phyloP scores from a whole-genome alignment of 1,140 invertebrate genomes.

The Zaprionus inermis region DNA sequence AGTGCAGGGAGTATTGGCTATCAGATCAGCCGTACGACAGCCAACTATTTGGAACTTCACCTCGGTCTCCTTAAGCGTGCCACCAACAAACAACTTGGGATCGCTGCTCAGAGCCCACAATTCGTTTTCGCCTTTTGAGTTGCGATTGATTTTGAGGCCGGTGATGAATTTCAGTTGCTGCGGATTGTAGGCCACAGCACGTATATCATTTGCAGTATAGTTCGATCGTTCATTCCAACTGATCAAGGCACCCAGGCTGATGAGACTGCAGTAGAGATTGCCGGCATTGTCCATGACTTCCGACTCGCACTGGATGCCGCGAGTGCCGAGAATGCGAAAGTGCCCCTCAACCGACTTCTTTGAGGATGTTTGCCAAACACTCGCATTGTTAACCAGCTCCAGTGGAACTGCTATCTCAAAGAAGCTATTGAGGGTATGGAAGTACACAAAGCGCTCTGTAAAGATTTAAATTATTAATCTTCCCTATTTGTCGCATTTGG shows the following conservation, averaged over 20 bases:
- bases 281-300: conserved; percentile 86
- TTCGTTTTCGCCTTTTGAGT: conserved; percentile 85
- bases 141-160: conserved; percentile 88
- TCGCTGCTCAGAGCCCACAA: conserved; percentile 86
- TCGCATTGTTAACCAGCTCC: conserved; percentile 87
- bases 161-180: conserved; percentile 88
- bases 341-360: conserved; percentile 7
- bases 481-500: background rate
- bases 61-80: conserved; percentile 85
- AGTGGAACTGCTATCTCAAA: conserved; percentile 89
- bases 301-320: conserved; percentile 84
- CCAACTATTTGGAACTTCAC: conserved; percentile 89
- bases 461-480: background rate
- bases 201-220: conserved; percentile 63
- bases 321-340: conserved; percentile 63
- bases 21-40: conserved; percentile 69
- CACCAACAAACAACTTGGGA: conserved; percentile 86
- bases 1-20: conserved; percentile 69
- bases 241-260: conserved; percentile 65
- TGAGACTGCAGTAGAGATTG: conserved; percentile 84
- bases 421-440: conserved; percentile 90
- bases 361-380: conserved; percentile 57
- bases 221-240: conserved; percentile 59
- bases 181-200: conserved; percentile 83
- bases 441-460: conserved; percentile 87